Evolutionary conservation across 2,888 invertebrate genomes (phyloP).

Genomic region (Cryptocephalus moraei): DNA sequence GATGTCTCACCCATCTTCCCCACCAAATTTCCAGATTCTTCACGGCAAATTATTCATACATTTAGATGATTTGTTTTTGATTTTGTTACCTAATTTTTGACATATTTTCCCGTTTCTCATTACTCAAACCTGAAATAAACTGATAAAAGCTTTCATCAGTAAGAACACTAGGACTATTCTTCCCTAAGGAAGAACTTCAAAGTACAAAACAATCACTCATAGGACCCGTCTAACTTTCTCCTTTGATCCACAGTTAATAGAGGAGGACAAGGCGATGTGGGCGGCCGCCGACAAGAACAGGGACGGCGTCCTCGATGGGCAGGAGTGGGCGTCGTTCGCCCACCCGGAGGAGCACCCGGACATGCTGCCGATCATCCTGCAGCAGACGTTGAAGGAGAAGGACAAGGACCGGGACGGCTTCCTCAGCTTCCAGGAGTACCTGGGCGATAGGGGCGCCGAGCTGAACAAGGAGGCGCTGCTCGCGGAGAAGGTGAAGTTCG

Average conservation of each 20-base stretch:
- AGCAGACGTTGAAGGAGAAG: conserved; percentile 77
- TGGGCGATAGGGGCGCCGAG: conserved; percentile 58
- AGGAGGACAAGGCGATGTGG: conserved; percentile 82
- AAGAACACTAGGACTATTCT: no score
- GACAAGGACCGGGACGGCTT: conserved; percentile 76
- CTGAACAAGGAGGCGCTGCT: conserved; percentile 65
- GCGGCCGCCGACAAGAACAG: conserved; percentile 71
- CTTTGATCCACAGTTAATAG: conserved; percentile 43
- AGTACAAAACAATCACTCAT: no score
- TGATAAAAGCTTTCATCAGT: no score
- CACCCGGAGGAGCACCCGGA: conserved; percentile 88
- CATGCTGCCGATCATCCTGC: conserved; percentile 71
- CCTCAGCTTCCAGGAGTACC: conserved; percentile 73
- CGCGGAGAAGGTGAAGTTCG: conserved; percentile 73
- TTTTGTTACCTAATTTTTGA: no score
- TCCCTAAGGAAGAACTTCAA: no score
- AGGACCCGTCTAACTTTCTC: no score
- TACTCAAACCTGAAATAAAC: no score
- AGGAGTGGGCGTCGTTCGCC: conserved; percentile 81
- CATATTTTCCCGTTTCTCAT: no score
- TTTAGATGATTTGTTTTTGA: no score
- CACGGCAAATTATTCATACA: no score
- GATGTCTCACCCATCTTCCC: no score
- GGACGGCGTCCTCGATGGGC: conserved; percentile 62
- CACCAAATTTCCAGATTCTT: no score